A percentile compares a stretch with the other conserved stretches of the same genome.
Conservation (phyloP, 2,797 vertebrate genomes). For the Anguilla anguilla region DNA sequence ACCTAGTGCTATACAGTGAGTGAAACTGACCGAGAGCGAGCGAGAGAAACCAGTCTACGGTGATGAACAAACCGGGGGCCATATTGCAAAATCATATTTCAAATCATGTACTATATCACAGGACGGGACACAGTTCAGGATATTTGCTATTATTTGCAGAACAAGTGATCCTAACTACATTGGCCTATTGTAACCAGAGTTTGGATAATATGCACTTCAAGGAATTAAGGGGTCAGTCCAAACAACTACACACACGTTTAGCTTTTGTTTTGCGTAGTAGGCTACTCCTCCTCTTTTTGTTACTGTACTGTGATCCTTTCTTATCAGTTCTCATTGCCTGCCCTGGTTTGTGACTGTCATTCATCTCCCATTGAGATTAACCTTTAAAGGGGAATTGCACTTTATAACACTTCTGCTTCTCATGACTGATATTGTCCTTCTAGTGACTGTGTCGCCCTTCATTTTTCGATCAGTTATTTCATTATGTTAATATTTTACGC, state of each 20-base stretch:
- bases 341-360: neutral
- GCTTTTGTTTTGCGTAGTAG: neutral
- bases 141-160: neutral
- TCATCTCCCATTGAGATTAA: neutral
- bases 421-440: no score
- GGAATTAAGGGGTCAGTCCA: no score
- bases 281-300: neutral
- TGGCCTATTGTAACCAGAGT: neutral
- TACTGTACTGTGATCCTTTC: neutral
- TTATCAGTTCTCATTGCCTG: neutral
- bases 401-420: no score
- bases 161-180: neutral
- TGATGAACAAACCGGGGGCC: neutral
- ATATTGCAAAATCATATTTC: neutral
- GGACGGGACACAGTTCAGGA: neutral
- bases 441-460: no score
- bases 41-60: constrained; percentile 46
- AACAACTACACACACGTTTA: neutral
- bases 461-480: no score
- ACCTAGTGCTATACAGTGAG: constrained; percentile 80
- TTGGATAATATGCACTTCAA: neutral
- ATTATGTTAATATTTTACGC: no score
- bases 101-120: neutral
- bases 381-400: no score
- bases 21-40: constrained; percentile 9